Base-by-base conservation (phyloP, 2,113 vertebrate species). In the Larimichthys crocea region DNA sequence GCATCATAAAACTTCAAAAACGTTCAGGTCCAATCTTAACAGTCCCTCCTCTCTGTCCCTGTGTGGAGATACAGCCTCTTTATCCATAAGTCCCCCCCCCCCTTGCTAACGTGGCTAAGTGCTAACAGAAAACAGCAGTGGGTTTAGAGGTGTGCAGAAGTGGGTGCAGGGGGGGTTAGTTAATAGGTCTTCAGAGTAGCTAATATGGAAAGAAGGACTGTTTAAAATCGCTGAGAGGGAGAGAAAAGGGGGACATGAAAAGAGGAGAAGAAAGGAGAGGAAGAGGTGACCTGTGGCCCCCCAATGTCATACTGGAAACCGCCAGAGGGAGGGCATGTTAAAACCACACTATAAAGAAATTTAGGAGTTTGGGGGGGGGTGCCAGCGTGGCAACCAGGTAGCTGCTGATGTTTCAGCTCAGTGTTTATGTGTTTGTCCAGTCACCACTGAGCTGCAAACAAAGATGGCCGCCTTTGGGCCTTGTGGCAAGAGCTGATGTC, bases 91-190 rank as follows among this genome's bases (percentile, higher is more conserved):
- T 2, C 24, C 24, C 24, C 24, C 55, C 70, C 7, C 35, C 85
- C 89, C 83, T 83, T 77, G 84, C 87, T 89, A 91, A 90, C 44
- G 69, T 78, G 88, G 91, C 88, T 91, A 91, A 88, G 88, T 82
- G 82, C 92, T 89, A 92, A 93, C 90, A 90, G 89, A 86, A 92
- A 91, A 68, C 91, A 93, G 87, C 86, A 88, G 91, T 69, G 52
- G 53, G 80, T 86, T 86, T 73, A 17, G 74, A 76, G 89, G 56
- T 89, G 86, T 82, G 62, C 68, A 65, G 40, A 5, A 29, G 61
- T 55, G 35, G 35, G 40, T 52, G 50, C 8, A 19, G 50, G 59
- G 61, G 57, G 64, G 49, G 57, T 50, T 24, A 15, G 82, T 89
- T 93, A 93, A 92, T 89, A 5, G 85, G 86, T 82, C 74, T 74